Evolutionary conservation across 2,888 invertebrate genomes (phyloP).

Genomic region (Parnassius glacialis): DNA sequence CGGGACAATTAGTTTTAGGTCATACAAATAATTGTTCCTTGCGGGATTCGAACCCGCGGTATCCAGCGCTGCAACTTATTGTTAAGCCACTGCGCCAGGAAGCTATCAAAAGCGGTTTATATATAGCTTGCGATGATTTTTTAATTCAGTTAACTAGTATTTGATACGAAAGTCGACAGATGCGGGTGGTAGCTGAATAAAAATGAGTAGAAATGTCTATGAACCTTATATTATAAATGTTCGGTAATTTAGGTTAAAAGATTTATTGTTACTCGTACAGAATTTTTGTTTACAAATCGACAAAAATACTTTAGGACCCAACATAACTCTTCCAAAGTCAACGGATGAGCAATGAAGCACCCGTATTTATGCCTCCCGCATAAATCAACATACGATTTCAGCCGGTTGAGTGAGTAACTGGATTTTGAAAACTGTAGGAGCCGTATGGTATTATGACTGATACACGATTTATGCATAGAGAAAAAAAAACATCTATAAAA

Average conservation of each 20-base stretch:
- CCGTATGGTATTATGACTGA: background rate
- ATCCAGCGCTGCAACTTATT: no score
- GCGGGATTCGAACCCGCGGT: no score
- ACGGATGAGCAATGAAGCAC: constrained; percentile 8
- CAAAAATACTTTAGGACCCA: constrained; percentile 13
- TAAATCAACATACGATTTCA: constrained; percentile 20
- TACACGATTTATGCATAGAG: no score
- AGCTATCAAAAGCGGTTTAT: no score
- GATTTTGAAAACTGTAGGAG: background rate
- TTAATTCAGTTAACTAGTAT: no score
- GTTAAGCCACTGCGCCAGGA: no score
- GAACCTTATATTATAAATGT: background rate
- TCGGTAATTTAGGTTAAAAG: background rate
- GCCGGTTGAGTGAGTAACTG: constrained; percentile 5
- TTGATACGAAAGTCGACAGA: no score
- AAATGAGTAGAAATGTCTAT: background rate
- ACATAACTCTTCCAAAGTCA: constrained; percentile 9
- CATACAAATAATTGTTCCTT: no score
- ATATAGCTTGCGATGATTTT: no score
- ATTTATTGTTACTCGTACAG: constrained; percentile 6
- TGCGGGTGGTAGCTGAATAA: background rate
- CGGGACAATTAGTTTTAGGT: no score
- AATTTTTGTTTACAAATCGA: constrained; percentile 18
- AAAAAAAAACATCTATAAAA: no score
- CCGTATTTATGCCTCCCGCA: constrained; percentile 2